These are phyloP conservation scores for Oreochromis mossambicus DNA, from an alignment of 2,797 vertebrate genomes.

Conservation along the genomic window DNA sequence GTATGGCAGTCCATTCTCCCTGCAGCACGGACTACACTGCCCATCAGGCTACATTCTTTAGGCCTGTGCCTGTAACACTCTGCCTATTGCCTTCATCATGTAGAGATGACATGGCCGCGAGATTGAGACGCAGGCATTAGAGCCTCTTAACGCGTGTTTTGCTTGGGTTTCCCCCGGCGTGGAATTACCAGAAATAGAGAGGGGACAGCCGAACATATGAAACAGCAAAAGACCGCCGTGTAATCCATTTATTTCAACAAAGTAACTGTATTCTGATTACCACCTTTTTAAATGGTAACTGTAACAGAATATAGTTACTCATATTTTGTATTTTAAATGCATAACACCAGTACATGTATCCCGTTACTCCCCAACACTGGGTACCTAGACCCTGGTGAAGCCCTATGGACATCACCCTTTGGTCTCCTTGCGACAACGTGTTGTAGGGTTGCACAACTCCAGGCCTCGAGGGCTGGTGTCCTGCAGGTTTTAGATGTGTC, in stretches of 20 bases:
- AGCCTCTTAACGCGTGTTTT: too few species aligned
- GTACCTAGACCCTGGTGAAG: not conserved
- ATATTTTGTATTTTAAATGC: not conserved
- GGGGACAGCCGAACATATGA: not conserved
- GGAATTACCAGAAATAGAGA: too few species aligned
- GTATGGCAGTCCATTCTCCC: too few species aligned
- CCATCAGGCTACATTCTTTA: too few species aligned
- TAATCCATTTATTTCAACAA: not conserved
- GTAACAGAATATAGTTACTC: not conserved
- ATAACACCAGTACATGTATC: rapidly evolving
- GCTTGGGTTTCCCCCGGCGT: too few species aligned
- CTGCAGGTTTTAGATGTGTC: not conserved
- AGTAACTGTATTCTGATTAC: rapidly evolving
- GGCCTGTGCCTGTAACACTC: too few species aligned
- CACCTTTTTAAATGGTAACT: not conserved
- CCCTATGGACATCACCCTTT: not conserved
- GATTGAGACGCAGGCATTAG: too few species aligned
- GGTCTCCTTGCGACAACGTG: not conserved
- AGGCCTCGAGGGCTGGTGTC: not conserved
- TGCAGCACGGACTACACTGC: too few species aligned
- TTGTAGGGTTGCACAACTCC: not conserved
- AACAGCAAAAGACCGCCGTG: rapidly evolving
- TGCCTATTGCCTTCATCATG: too few species aligned
- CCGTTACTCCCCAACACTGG: rapidly evolving
- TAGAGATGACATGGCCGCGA: too few species aligned